Evolutionary conservation across 2,113 vertebrate genomes (phyloP).

Genomic region (Hippopotamus amphibius): DNA sequence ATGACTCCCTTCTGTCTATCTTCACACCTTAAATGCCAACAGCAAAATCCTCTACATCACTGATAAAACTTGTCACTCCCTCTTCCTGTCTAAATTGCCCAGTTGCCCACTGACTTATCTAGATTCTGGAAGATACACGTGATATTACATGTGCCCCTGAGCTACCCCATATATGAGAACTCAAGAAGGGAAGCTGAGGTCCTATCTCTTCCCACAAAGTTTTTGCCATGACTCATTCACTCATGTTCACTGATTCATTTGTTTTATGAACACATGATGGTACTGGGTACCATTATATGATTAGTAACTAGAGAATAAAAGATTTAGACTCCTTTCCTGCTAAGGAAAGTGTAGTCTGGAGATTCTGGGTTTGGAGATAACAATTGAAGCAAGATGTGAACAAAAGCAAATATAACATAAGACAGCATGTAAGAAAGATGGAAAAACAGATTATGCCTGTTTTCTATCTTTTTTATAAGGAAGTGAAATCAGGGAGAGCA

Average conservation of each 20-base stretch:
- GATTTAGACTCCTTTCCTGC: not conserved
- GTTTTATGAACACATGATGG: not conserved
- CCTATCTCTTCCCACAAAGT: not conserved
- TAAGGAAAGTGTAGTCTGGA: not conserved
- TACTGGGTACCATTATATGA: not conserved
- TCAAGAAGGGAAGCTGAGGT: not conserved
- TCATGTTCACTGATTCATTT: not conserved
- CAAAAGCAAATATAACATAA: not conserved
- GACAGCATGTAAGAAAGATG: not conserved
- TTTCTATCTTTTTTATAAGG: not conserved
- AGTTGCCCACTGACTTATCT: not conserved
- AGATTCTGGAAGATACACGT: not conserved
- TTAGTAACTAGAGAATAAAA: not conserved
- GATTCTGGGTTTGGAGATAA: not conserved
- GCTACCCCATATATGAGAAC: not conserved
- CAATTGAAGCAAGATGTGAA: not conserved
- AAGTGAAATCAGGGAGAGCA: not conserved
- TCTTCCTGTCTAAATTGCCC: not conserved
- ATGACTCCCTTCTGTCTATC: not conserved
- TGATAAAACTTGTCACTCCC: not conserved
- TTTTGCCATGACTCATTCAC: not conserved
- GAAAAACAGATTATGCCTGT: not conserved
- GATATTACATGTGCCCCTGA: not conserved
- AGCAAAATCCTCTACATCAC: not conserved
- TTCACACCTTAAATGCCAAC: not conserved